Conservation (phyloP, 2,113 vertebrate genomes). For the Jacana jacana region DNA sequence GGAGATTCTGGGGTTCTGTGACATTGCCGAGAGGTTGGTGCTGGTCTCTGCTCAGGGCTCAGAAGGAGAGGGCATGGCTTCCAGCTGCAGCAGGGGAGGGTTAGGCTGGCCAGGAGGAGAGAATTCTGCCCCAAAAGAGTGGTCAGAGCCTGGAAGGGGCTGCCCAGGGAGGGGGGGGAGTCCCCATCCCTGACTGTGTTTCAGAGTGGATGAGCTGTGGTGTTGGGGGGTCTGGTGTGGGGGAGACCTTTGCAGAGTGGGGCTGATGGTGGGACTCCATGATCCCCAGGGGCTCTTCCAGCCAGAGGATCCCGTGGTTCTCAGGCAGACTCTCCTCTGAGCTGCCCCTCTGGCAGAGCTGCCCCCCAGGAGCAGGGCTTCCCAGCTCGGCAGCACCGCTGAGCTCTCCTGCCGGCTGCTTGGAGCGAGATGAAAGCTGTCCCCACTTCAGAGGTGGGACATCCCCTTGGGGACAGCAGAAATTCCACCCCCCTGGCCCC, state of each 20-base stretch:
- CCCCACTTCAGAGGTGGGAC: background rate
- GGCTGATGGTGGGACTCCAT: background rate
- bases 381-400: background rate
- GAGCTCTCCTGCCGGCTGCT: rapidly evolving
- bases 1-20: no score
- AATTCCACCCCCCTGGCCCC: background rate
- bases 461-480: background rate
- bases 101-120: no score
- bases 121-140: no score
- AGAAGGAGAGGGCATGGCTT: background rate
- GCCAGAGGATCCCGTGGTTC: background rate
- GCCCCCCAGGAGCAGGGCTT: background rate
- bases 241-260: no score
- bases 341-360: background rate
- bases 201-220: no score
- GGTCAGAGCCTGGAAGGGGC: no score
- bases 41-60: background rate
- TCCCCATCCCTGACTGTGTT: no score
- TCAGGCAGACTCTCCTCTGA: no score
- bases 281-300: background rate
- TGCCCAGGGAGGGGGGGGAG: no score
- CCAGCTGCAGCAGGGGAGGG: no score
- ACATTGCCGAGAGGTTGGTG: background rate
- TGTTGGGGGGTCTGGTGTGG: no score
- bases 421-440: background rate